Evolutionary conservation across 2,888 invertebrate genomes (phyloP), one percentile per base, ranked within the genome.

Genomic region (Sinelater perroti): DNA sequence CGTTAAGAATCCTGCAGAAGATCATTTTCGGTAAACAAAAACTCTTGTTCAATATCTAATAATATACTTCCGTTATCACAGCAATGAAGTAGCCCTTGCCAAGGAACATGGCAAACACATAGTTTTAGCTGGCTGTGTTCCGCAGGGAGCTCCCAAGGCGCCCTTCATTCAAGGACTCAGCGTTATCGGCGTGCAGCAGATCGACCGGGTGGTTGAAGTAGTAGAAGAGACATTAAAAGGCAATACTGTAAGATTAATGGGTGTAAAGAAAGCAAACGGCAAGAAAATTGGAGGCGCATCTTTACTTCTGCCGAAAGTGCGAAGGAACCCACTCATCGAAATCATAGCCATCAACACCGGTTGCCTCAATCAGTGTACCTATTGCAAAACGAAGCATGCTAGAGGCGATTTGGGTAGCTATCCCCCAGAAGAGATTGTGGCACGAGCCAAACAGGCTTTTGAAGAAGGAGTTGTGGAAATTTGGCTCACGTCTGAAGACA

Each of bases 301-400:
- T 0, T 80, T 98, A 0, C 82, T 87, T 3, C 80, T 99, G 8
- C 98, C 98, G 0, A 99, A 99, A 82, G 91, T 99, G 8, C 83
- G 99, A 45, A 90, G 93, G 72, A 99, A 99, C 79, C 95, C 96
- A 0, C 81, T 98, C 0, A 91, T 99, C 56, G 99, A 99, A 82
- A 99, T 99, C 52, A 96, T 97, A 56, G 89, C 97, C 0, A 94
- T 97, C 38, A 97, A 95, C 76, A 95, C 96, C 0, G 97, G 97
- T 0, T 99, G 99, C 70, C 80, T 99, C 1, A 99, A 99, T 80
- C 95, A 97, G 72, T 99, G 99, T 76, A 97, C 98, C 0, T 99
- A 99, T 73, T 99, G 98, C 75, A 99, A 98, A 79, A 98, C 97
- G 0, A 97, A 97, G 74, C 96, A 97, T 76, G 98, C 98, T 0